phyloP scores from a whole-genome alignment of 2,797 vertebrate species.

The Geotrypetes seraphini region DNA sequence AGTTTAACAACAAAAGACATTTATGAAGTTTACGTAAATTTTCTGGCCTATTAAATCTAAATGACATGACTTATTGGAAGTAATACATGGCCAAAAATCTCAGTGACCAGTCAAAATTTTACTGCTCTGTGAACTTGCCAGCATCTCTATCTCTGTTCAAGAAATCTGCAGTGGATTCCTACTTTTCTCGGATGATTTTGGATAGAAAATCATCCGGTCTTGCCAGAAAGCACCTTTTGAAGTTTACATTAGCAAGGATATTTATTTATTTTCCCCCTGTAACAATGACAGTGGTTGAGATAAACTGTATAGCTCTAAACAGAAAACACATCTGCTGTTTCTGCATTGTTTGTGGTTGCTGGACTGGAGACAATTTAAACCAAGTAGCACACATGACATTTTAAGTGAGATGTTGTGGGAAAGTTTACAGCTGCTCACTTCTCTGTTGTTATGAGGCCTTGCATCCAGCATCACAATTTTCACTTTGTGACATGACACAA shows the following conservation, averaged over 20 bases:
- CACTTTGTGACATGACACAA: too few relatives aligned
- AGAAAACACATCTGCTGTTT: constrained; percentile 82
- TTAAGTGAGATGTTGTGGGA: constrained; percentile 78
- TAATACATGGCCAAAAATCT: constrained; percentile 59
- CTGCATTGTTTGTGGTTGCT: constrained; percentile 75
- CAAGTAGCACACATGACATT: constrained; percentile 73
- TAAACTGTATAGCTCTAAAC: constrained; percentile 78
- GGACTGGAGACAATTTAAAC: constrained; percentile 72
- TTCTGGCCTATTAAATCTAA: constrained; percentile 58
- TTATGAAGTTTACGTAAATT: constrained; percentile 74
- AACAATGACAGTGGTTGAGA: constrained; percentile 72
- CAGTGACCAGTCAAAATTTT: constrained; percentile 57
- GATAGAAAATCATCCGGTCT: constrained; percentile 48
- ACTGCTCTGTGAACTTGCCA: constrained; percentile 53
- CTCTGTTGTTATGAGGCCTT: too few relatives aligned
- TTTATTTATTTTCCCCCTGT: constrained; percentile 80
- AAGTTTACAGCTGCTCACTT: constrained; percentile 60
- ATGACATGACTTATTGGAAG: constrained; percentile 63
- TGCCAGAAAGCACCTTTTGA: constrained; percentile 70
- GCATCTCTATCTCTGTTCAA: constrained; percentile 45
- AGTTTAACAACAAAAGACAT: constrained; percentile 67
- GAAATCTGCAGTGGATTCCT: constrained; percentile 53
- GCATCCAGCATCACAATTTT: too few relatives aligned
- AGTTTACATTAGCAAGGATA: constrained; percentile 71
- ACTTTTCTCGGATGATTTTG: constrained; percentile 56